phyloP scores from a whole-genome alignment of 2,797 vertebrate species.

The Lutra lutra region DNA sequence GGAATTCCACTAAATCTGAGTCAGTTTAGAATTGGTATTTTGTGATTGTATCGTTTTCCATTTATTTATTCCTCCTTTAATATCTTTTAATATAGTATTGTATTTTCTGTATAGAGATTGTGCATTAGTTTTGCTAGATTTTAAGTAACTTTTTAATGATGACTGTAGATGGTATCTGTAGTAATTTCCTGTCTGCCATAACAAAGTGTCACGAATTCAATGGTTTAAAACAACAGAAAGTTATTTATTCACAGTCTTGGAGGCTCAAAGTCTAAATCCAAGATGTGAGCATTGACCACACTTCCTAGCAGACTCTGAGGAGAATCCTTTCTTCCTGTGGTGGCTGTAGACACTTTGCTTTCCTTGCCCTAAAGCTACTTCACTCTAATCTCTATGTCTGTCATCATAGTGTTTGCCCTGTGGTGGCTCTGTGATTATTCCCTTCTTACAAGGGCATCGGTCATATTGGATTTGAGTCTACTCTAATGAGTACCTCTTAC shows the following conservation, averaged over 20 bases:
- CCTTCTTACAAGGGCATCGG: not conserved
- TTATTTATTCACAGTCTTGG: not conserved
- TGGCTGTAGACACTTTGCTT: fast-evolving
- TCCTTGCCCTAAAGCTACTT: not conserved
- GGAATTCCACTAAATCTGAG: not conserved
- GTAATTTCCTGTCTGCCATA: not conserved
- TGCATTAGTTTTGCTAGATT: not conserved
- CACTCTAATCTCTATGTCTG: not conserved
- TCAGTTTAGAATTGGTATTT: not conserved
- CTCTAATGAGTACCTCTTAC: not conserved
- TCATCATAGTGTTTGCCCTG: not conserved
- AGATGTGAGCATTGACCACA: not conserved
- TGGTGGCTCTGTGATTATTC: not conserved
- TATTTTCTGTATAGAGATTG: not conserved
- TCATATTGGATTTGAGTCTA: not conserved
- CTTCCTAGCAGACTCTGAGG: not conserved
- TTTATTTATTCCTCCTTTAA: not conserved
- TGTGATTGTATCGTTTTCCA: not conserved
- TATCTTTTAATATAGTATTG: not conserved
- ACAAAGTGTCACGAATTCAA: not conserved
- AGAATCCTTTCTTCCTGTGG: not conserved
- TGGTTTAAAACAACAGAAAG: not conserved
- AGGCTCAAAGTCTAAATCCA: not conserved
- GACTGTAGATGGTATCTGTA: not conserved
- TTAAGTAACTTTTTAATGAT: not conserved